Evolutionary conservation across 2,113 vertebrate species (phyloP).

Genomic region (Psammodynastes pulverulentus): DNA sequence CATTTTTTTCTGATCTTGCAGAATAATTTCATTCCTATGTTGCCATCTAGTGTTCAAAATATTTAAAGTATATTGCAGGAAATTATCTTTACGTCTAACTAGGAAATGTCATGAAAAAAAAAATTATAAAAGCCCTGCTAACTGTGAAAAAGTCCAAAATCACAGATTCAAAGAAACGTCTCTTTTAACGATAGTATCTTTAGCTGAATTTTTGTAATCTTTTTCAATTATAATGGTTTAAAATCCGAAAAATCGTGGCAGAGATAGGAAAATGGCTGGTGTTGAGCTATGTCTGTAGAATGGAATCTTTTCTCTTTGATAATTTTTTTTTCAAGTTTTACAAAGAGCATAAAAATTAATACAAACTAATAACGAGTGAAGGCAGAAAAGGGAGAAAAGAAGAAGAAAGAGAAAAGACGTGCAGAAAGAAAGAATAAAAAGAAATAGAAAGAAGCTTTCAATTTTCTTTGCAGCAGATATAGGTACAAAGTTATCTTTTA

Average conservation of each 20-base stretch:
- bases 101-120: background rate
- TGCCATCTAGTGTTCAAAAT: slow-evolving; percentile 67
- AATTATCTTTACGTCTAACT: background rate
- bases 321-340: background rate
- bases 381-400: background rate
- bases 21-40: slow-evolving; percentile 56
- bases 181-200: background rate
- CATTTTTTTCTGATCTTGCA: accelerated
- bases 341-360: background rate
- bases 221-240: background rate
- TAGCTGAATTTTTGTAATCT: background rate
- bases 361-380: background rate
- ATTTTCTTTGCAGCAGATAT: background rate
- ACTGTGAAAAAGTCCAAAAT: background rate
- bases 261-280: background rate
- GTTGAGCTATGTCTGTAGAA: background rate
- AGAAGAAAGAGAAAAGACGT: background rate
- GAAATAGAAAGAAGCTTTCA: background rate
- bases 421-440: background rate
- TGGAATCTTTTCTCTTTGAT: background rate
- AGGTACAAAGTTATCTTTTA: background rate
- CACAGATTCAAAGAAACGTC: background rate
- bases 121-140: background rate
- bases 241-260: background rate
- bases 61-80: background rate